A percentile compares a stretch with the other conserved stretches of the same genome.
Conservation (phyloP, 2,797 vertebrate species). For the Ambastaia sidthimunki region DNA sequence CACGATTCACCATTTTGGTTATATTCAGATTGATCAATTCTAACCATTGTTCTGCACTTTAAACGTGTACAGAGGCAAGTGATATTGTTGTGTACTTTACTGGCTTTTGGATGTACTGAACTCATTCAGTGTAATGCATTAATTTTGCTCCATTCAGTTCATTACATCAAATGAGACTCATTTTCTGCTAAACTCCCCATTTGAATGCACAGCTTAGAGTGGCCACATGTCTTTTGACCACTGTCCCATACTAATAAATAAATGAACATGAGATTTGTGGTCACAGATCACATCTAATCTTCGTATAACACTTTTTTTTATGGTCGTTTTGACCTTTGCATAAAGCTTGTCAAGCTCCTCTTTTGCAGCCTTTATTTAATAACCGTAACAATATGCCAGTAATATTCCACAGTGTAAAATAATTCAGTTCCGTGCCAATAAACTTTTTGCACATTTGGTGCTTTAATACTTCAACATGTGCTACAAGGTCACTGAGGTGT, state of each 20-base stretch:
- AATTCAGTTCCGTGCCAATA: neutral
- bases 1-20: neutral
- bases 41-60: neutral
- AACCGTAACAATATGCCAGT: neutral
- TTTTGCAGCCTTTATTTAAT: neutral
- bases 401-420: neutral
- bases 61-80: neutral
- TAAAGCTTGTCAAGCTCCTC: conserved; percentile 12
- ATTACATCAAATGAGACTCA: no score
- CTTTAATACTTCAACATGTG: conserved; percentile 25
- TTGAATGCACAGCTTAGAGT: neutral
- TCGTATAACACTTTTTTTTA: conserved; percentile 1
- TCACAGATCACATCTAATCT: conserved; percentile 2
- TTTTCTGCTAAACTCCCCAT: neutral
- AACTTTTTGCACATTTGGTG: conserved; percentile 1
- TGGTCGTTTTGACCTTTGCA: neutral
- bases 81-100: neutral
- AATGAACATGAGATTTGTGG: neutral
- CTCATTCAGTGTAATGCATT: neutral
- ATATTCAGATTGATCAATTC: neutral
- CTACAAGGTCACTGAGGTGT: conserved; percentile 27
- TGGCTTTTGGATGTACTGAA: neutral
- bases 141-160: neutral
- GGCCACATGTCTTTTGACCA: neutral
- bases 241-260: neutral